Conservation (phyloP, 2,113 vertebrate species). For the Phyllostomus hastatus region DNA sequence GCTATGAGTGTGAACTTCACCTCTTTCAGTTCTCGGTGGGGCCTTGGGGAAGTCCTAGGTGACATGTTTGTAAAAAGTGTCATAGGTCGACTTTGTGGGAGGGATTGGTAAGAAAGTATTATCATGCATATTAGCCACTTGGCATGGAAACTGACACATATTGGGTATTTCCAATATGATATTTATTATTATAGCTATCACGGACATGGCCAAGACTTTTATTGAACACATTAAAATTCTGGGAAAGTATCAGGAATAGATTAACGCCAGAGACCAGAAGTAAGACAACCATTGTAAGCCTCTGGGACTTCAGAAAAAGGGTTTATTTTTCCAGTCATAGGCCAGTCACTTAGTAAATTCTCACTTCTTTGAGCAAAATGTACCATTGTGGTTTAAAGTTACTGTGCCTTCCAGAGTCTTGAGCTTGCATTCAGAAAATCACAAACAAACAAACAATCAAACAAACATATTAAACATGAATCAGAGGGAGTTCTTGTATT, state of each 20-base stretch:
- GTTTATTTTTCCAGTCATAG: background rate
- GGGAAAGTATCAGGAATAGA: background rate
- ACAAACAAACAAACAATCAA: background rate
- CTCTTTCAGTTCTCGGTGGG: background rate
- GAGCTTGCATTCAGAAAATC: background rate
- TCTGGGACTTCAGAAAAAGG: background rate
- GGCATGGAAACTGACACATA: background rate
- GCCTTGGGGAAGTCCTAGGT: background rate
- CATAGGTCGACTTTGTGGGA: background rate
- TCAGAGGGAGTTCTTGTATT: background rate
- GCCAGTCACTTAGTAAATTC: background rate
- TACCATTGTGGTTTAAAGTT: background rate
- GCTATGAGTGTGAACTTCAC: background rate
- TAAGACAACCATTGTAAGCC: background rate
- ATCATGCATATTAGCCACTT: background rate
- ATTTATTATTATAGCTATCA: background rate
- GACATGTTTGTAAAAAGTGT: background rate
- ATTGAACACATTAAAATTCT: background rate
- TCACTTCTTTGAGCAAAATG: background rate
- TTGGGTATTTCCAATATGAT: background rate
- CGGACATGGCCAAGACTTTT: background rate
- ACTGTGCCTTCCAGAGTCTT: background rate
- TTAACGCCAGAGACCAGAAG: background rate
- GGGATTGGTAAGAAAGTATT: background rate
- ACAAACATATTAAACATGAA: background rate